Base-by-base conservation (phyloP, 2,113 vertebrate genomes). In the Mormyrus lacerda region DNA sequence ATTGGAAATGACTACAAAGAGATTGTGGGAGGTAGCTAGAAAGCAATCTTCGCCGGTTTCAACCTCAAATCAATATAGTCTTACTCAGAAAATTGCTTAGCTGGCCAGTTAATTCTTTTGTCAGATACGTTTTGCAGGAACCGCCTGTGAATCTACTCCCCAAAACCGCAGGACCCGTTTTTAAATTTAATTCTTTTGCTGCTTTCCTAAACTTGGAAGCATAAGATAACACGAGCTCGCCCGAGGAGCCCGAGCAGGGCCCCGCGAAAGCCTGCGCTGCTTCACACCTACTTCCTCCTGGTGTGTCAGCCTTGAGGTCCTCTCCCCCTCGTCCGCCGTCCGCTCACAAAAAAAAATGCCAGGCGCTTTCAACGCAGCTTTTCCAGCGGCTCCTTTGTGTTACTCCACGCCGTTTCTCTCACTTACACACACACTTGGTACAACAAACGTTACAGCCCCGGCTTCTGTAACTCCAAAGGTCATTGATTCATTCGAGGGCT, bases 271-370 rank as follows among this genome's bases (percentile, higher is more conserved):
- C 90, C 93, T 91, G 90, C 90, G 89, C 82, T 91, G 51, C 90
- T 91, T 89, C 84, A 86, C 91, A 90, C 85, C 55, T 61, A 42
- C 88, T 92, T 93, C 93, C 92, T 92, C 85, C 89, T 90, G 91
- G 92, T 87, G 90, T 69, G 84, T 89, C 90, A 76, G 91, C 90
- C 89, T 90, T 91, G 90, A 92, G 90, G 94, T 94, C 89, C 73
- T 94, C 88, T 69, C 48, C 93, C 90, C 91, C 93, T 94, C 92
- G 93, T 92, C 93, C 94, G 93, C 92, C 93, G 93, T 93, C 92
- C 90, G 69, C 89, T 92, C 91, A 88, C 90, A 39, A 90, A 44
- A 88, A 44, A 35, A 90, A 58, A 90, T 91, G 91, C 91, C 91
- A 84, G 89, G 53, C 88, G 89, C 91, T 76, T 92, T 92, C 92